Conservation (phyloP, 2,113 vertebrate species). For the Dasyurus viverrinus region DNA sequence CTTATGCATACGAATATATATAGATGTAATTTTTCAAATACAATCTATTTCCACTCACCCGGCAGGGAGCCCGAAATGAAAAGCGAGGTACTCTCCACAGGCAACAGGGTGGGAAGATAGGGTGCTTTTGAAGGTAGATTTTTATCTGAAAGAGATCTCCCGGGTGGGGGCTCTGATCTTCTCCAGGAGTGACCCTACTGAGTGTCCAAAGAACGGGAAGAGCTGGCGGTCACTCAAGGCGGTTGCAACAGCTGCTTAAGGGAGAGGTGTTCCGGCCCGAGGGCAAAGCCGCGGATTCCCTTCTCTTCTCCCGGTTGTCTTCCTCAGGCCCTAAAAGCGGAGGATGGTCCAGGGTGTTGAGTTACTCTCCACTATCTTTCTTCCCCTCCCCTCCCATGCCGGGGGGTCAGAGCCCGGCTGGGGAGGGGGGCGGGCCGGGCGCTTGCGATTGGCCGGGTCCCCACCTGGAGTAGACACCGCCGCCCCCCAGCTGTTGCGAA, state of each 20-base stretch:
- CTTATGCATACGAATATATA: not conserved
- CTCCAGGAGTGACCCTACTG: not conserved
- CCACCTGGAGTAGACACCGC: conserved; percentile 74
- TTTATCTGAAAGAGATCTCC: not conserved
- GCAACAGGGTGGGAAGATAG: conserved; percentile 2
- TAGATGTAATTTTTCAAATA: not conserved
- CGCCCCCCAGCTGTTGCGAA: conserved; percentile 81
- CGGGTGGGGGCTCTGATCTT: not conserved
- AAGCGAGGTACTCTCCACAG: conserved; percentile 25
- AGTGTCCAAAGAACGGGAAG: not conserved
- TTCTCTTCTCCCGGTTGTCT: not conserved
- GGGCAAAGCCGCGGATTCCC: conserved; percentile 58
- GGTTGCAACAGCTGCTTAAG: conserved; percentile 61
- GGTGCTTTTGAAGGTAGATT: conserved; percentile 63
- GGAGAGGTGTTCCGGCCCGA: conserved; percentile 47
- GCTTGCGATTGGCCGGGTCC: conserved; percentile 75
- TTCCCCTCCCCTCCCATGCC: conserved; percentile 70
- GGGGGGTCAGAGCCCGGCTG: conserved; percentile 76
- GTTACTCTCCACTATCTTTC: conserved; percentile 57
- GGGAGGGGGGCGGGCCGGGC: conserved; percentile 75
- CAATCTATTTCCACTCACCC: conserved; percentile 43
- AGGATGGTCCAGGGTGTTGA: conserved; percentile 77
- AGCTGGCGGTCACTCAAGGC: conserved; percentile 59
- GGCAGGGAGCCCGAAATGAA: conserved; percentile 56
- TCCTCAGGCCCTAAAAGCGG: not conserved